Conservation (phyloP, 2,113 vertebrate species). For the Cebidichthys violaceus region DNA sequence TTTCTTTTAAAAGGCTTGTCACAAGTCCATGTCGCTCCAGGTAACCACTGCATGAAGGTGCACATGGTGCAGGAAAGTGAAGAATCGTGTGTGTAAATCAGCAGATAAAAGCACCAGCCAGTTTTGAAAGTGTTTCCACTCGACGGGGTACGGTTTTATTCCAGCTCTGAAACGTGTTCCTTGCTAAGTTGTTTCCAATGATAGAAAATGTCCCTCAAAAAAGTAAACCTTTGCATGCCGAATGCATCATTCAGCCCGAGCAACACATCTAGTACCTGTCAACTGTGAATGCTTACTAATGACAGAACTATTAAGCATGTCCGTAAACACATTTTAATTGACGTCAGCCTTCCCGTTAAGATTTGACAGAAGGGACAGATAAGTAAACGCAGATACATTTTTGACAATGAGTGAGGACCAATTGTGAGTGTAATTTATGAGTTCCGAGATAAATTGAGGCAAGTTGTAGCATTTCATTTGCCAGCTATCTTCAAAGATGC, state of each 20-base stretch:
- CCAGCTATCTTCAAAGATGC: constrained; percentile 51
- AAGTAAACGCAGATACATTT: constrained; percentile 3
- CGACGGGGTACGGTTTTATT: constrained; percentile 18
- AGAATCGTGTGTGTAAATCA: background rate
- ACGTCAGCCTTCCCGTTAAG: background rate
- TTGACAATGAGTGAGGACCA: constrained; percentile 8
- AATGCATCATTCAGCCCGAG: constrained; percentile 6
- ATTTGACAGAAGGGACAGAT: background rate
- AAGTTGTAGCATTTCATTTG: constrained; percentile 19
- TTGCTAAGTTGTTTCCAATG: constrained; percentile 12
- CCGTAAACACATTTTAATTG: constrained; percentile 10
- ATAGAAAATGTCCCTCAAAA: constrained; percentile 10
- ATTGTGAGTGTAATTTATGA: background rate
- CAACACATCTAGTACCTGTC: constrained; percentile 30
- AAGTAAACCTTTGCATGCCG: background rate
- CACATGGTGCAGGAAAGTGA: background rate
- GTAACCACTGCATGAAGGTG: constrained; percentile 5
- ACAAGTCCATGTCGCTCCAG: constrained; percentile 18
- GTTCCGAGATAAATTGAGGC: background rate
- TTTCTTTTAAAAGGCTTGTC: constrained; percentile 19
- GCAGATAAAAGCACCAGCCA: background rate
- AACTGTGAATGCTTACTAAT: constrained; percentile 4
- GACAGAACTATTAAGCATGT: constrained; percentile 7
- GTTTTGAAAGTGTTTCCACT: constrained; percentile 23
- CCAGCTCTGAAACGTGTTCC: background rate